Percentiles rank a stretch among this genome's conserved stretches.
Evolutionary conservation across 2,888 invertebrate genomes (phyloP).

Genomic region (Xanthorhoe spadicearia): DNA sequence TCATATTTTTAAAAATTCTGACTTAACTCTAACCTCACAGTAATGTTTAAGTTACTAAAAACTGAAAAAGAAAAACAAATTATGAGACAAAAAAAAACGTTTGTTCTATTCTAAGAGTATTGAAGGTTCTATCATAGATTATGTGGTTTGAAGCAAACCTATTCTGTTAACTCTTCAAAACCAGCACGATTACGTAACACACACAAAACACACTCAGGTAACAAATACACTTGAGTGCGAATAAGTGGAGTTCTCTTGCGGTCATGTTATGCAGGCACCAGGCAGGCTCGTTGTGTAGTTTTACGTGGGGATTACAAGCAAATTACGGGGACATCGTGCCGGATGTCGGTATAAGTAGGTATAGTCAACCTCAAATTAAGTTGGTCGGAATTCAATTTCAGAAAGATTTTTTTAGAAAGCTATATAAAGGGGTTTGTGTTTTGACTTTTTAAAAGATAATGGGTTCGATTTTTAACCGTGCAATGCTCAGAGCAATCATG

Average conservation of each 20-base stretch:
- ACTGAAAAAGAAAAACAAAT: background rate
- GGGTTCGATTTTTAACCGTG: no score
- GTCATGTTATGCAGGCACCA: conserved; percentile 11
- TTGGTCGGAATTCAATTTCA: background rate
- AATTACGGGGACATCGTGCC: conserved; percentile 8
- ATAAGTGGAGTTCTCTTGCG: conserved; percentile 2
- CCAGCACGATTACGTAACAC: background rate
- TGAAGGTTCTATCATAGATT: no score
- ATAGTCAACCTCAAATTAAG: background rate
- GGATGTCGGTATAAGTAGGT: background rate
- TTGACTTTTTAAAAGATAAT: no score
- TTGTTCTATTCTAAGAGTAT: no score
- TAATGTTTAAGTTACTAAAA: no score
- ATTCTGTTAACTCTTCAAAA: no score
- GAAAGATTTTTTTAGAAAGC: no score
- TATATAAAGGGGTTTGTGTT: no score
- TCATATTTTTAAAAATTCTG: no score
- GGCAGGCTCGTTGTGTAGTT: conserved; percentile 3
- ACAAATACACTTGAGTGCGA: conserved; percentile 2
- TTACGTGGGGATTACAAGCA: conserved; percentile 11
- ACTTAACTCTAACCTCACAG: no score
- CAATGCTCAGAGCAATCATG: no score
- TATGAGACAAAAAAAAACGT: background rate
- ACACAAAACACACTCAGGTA: conserved; percentile 1
- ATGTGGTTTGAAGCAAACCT: background rate